These are phyloP conservation scores for Tricholaema leucomelas DNA, from an alignment of 2,113 vertebrate species.

Conservation along the genomic window DNA sequence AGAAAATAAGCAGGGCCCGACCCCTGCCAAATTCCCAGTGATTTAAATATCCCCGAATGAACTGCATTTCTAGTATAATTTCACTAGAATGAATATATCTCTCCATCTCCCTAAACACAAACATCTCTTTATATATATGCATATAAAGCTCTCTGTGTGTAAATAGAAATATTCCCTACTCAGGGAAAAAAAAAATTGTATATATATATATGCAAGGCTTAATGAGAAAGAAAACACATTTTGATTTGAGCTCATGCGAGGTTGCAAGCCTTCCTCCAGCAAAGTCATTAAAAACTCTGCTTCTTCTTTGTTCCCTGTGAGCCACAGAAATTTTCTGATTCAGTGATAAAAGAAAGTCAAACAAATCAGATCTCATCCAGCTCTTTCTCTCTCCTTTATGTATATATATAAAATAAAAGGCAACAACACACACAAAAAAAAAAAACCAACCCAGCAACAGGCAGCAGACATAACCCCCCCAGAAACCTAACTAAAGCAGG, in stretches of 20 bases:
- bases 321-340: slow-evolving; percentile 31
- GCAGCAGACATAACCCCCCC: background rate
- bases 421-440: no score
- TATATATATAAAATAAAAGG: no score
- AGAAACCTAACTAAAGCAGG: background rate
- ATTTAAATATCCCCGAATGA: slow-evolving; percentile 58
- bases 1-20: slow-evolving; percentile 51
- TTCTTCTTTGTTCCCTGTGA: slow-evolving; percentile 31
- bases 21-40: slow-evolving; percentile 45
- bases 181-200: no score
- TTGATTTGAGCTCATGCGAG: background rate
- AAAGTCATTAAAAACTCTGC: slow-evolving; percentile 21
- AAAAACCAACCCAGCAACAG: background rate
- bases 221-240: slow-evolving; percentile 1
- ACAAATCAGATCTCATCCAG: background rate
- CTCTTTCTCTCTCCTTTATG: background rate
- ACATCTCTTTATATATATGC: background rate
- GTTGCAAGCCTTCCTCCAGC: background rate
- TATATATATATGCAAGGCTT: background rate
- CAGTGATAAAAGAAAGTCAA: background rate
- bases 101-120: slow-evolving; percentile 10
- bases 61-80: slow-evolving; percentile 30
- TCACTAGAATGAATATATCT: slow-evolving; percentile 40
- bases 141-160: slow-evolving; percentile 10
- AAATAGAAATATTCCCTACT: slow-evolving; percentile 43